Conservation (phyloP, 92 coral and sea anemone species). For the Zoanthus sociatus region DNA sequence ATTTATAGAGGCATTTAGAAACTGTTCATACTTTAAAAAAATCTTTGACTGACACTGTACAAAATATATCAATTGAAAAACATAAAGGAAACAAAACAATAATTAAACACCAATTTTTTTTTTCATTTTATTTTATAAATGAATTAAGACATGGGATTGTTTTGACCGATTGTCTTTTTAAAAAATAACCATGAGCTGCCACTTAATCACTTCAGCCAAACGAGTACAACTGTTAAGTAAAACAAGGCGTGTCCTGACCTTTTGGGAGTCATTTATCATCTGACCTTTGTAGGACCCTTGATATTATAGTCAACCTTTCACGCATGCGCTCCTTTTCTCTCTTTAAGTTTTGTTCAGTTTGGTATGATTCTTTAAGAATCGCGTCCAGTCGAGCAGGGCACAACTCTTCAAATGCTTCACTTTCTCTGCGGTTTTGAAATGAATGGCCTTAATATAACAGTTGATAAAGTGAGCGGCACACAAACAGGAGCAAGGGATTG, state of each 20-base stretch:
- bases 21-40: no score
- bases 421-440: conserved; percentile 66
- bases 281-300: conserved; percentile 83
- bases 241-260: neutral
- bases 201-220: neutral
- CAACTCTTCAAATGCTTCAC: conserved; percentile 94
- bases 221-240: neutral
- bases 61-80: neutral
- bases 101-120: neutral
- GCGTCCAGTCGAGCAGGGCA: conserved; percentile 91
- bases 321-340: conserved; percentile 91
- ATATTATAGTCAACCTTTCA: conserved; percentile 79
- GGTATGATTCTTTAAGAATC: conserved; percentile 83
- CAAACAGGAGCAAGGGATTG: neutral
- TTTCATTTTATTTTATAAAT: neutral
- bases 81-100: neutral
- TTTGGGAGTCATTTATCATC: conserved; percentile 2
- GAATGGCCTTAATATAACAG: neutral
- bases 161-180: neutral
- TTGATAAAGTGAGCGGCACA: neutral
- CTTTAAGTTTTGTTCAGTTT: conserved; percentile 89
- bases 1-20: no score
- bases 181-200: neutral
- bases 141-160: neutral
- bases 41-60: neutral